Conservation (phyloP, 2,888 invertebrate species). For the Lycocerus yunnanus region DNA sequence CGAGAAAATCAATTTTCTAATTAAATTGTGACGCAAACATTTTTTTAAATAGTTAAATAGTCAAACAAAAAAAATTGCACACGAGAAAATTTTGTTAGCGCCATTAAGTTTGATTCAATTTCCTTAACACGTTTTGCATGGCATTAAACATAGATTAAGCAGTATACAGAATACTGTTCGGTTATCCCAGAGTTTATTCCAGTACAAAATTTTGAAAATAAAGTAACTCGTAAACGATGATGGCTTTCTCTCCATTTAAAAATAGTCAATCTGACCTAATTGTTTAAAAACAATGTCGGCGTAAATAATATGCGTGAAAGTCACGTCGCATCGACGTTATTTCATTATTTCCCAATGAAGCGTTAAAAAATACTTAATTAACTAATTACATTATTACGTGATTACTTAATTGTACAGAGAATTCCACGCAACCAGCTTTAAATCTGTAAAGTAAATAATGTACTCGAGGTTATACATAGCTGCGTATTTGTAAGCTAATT, state of each 20-base stretch:
- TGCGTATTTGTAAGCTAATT: constrained; percentile 27
- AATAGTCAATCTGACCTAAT: neutral
- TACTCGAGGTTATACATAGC: constrained; percentile 16
- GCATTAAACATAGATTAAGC: constrained; percentile 1
- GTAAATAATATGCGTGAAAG: neutral
- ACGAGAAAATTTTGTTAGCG: neutral
- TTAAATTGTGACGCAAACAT: neutral
- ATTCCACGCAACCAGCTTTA: neutral
- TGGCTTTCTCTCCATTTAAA: neutral
- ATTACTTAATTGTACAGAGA: neutral
- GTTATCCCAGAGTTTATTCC: neutral
- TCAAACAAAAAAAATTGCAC: neutral
- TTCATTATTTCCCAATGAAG: neutral
- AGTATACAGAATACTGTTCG: neutral
- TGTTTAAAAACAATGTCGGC: neutral
- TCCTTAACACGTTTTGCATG: constrained; percentile 1
- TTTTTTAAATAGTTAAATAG: neutral
- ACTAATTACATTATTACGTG: neutral
- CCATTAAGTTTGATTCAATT: neutral
- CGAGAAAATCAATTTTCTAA: neutral
- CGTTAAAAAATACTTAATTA: neutral
- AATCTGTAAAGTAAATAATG: constrained; percentile 14
- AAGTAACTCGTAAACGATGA: neutral
- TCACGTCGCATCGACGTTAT: neutral
- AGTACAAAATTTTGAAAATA: neutral